Base-by-base conservation (phyloP, 2,888 invertebrate species). In the Sarcophaga rosellei region DNA sequence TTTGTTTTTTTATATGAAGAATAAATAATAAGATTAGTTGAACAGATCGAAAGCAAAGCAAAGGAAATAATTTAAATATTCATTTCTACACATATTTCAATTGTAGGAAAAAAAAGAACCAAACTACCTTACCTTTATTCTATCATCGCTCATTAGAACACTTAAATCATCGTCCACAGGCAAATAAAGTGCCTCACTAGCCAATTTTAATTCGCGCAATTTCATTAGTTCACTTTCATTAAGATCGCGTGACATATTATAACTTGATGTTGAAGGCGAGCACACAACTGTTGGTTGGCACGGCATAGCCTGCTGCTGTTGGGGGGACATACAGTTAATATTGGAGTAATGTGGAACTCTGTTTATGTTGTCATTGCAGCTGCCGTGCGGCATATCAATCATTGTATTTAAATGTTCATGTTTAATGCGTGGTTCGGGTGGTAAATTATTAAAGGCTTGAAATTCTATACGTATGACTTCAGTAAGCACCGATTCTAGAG, bases 391-490 rank as follows among this genome's bases (percentile, higher is more conserved):
- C 20, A 68, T 2, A 59, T 53, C 73, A 66, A 73, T 61, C 77
- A 74, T 88, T 81, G 85, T 88, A 87, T 85, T 86, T 74, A 89
- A 89, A 80, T 89, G 88, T 84, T 91, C 92, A 75, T 91, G 89
- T 81, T 92, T 92, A 15, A 91, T 88, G 45, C 90, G 90, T 12
- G 91, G 89, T 11, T 89, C 83, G 0, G 88, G 83, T 69, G 90
- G 90, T 23, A 92, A 76, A 72, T 90, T 89, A 66, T 92, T 92
- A 25, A 97, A 94, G 90, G 92, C 89, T 89, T 96, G 96, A 91
- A 96, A 97, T 93, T 98, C 97, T 84, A 97, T 93, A 89, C 97
- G 97, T 88, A 97, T 97, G 11, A 97, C 97, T 90, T 97, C 97
- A 85, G 96, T 97, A 59, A 97, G 93, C 89, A 97, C 97, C 0